Conservation (phyloP, 2,797 vertebrate species). For the Hypotaenidia okinawae region DNA sequence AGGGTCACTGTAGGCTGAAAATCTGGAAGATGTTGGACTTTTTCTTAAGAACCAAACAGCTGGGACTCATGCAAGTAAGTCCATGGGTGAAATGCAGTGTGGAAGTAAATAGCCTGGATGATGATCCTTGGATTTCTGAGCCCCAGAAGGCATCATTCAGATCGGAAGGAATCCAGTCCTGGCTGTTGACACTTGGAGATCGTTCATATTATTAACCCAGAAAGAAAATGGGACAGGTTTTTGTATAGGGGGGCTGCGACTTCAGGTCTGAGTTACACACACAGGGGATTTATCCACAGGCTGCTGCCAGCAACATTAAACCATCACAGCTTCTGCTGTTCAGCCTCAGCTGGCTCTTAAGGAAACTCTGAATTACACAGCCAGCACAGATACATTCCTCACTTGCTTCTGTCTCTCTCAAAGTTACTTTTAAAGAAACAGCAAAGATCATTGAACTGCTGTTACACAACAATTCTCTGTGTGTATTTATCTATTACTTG, state of each 20-base stretch:
- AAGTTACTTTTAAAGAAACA: constrained; percentile 27
- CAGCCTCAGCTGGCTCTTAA: background rate
- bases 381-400: background rate
- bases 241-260: accelerated
- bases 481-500: background rate
- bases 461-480: background rate
- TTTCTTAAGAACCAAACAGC: background rate
- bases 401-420: background rate
- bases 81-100: background rate
- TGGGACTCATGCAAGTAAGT: background rate
- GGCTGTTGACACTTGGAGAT: background rate
- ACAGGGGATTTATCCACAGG: accelerated
- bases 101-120: background rate
- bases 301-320: background rate
- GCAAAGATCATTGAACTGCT: background rate
- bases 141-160: background rate
- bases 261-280: background rate
- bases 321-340: background rate
- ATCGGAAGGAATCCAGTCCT: background rate
- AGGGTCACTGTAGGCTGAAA: background rate
- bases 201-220: background rate
- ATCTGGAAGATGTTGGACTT: background rate
- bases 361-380: background rate
- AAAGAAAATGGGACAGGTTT: background rate
- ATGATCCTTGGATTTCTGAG: background rate